phyloP scores from a whole-genome alignment of 2,797 vertebrate genomes.

The Leptodactylus fallax region DNA sequence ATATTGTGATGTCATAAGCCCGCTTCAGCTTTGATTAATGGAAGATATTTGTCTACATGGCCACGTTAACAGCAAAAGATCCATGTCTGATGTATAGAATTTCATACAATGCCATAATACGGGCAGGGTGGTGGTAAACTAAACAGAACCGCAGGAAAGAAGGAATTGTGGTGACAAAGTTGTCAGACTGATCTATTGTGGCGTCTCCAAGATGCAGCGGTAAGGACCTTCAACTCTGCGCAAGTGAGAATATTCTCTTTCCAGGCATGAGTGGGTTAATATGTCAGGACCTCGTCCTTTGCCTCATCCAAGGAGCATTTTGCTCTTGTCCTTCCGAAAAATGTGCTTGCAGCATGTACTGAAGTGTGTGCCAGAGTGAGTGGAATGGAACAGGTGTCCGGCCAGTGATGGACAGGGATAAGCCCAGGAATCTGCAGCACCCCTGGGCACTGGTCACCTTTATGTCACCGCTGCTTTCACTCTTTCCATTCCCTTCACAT shows the following conservation, averaged over 20 bases:
- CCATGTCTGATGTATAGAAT: background rate
- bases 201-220: background rate
- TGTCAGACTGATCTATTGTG: background rate
- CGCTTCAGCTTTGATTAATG: no score
- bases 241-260: background rate
- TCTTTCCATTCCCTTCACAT: conserved; percentile 53
- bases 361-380: background rate
- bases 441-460: conserved; percentile 13
- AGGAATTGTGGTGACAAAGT: background rate
- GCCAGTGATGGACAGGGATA: conserved; percentile 15
- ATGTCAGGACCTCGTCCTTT: background rate
- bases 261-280: background rate
- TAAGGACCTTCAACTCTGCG: background rate
- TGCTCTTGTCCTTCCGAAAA: conserved; percentile 15
- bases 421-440: background rate
- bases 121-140: background rate
- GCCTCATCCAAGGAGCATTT: background rate
- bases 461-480: accelerated
- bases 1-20: no score
- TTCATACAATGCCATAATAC: background rate
- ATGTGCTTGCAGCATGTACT: background rate
- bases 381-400: conserved; percentile 3
- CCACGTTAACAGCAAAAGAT: background rate
- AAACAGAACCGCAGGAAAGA: background rate
- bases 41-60: no score